A percentile compares a stretch with the other conserved stretches of the same genome.
These are phyloP conservation scores for Progne subis DNA, from an alignment of 2,113 vertebrate species.

Conservation along the genomic window DNA sequence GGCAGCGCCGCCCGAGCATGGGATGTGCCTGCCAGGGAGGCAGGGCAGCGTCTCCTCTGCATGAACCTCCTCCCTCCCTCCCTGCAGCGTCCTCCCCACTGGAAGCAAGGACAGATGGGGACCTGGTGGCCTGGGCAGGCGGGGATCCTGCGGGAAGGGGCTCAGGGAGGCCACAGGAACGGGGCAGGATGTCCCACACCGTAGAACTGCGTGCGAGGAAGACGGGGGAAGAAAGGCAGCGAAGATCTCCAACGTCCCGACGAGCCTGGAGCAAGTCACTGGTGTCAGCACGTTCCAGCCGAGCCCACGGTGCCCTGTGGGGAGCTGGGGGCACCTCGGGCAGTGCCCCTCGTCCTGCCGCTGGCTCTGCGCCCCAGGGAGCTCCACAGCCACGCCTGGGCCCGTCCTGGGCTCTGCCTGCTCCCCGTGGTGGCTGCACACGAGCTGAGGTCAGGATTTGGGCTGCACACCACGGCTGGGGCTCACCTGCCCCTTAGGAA, in stretches of 20 bases:
- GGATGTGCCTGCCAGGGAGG: neutral
- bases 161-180: neutral
- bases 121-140: neutral
- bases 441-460: too few species aligned
- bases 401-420: neutral
- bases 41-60: neutral
- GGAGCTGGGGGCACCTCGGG: neutral
- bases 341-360: neutral
- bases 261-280: neutral
- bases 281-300: neutral
- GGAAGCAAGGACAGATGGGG: neutral
- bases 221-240: neutral
- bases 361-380: neutral
- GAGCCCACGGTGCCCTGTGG: neutral
- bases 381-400: neutral
- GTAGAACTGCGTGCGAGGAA: neutral
- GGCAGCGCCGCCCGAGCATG: neutral
- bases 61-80: neutral
- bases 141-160: neutral
- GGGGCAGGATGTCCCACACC: neutral
- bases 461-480: neutral
- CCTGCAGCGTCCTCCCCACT: neutral
- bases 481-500: neutral
- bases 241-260: rapidly evolving
- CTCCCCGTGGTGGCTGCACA: neutral